Evolutionary conservation across 2,888 invertebrate genomes (phyloP).

Genomic region (Coremacera marginata): DNA sequence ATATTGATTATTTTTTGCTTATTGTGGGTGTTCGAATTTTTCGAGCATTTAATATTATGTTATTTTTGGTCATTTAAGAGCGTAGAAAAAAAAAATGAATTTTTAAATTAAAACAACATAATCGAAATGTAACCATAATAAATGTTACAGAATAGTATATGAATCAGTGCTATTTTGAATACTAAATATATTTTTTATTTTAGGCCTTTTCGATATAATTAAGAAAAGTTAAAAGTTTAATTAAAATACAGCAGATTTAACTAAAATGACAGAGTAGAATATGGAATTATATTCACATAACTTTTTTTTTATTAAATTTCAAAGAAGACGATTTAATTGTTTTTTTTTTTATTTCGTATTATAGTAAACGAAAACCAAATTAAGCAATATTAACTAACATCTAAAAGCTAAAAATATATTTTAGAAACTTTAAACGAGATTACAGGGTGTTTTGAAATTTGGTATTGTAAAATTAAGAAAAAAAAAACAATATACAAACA

Average conservation of each 20-base stretch:
- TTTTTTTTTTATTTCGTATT: neutral
- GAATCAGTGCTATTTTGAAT: neutral
- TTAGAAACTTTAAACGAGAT: slow-evolving; percentile 27
- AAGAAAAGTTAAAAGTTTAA: slow-evolving; percentile 1
- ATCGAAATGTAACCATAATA: too few relatives aligned
- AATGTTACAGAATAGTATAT: too few relatives aligned
- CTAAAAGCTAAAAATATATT: neutral
- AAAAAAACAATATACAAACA: slow-evolving; percentile 23
- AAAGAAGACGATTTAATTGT: neutral
- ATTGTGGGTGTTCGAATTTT: too few relatives aligned
- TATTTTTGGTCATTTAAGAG: too few relatives aligned
- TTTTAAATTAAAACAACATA: too few relatives aligned
- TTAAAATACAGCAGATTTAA: slow-evolving; percentile 1
- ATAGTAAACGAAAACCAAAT: neutral
- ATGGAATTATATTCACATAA: slow-evolving; percentile 47
- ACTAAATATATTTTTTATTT: neutral
- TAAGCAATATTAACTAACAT: neutral
- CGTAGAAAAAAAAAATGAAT: too few relatives aligned
- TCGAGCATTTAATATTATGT: too few relatives aligned
- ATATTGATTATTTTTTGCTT: too few relatives aligned
- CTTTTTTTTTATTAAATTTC: neutral
- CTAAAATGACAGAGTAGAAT: slow-evolving; percentile 40
- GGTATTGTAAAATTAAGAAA: slow-evolving; percentile 29
- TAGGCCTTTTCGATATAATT: neutral
- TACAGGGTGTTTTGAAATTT: slow-evolving; percentile 9